These are phyloP conservation scores for Latrodectus hesperus DNA, from an alignment of 2,888 invertebrate genomes.

Conservation along the genomic window DNA sequence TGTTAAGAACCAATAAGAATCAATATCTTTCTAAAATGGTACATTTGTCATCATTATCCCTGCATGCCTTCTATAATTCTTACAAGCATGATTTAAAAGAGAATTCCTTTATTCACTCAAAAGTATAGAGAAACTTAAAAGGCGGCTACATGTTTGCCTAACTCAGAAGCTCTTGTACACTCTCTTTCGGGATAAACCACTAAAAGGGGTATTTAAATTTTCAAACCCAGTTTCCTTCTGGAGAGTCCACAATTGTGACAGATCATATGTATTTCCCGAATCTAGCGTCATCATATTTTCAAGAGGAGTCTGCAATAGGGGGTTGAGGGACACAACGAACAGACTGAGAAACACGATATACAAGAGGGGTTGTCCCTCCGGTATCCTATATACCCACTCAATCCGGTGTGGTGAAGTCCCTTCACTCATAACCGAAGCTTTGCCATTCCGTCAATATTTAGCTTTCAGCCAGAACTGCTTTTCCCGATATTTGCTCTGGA, in stretches of 20 bases:
- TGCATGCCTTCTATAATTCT: too few relatives aligned
- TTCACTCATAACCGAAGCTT: constrained; percentile 47
- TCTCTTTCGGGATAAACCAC: constrained; percentile 1
- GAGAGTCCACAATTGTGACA: constrained; percentile 54
- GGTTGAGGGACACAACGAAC: background rate
- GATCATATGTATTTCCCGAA: constrained; percentile 44
- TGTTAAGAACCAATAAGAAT: too few relatives aligned
- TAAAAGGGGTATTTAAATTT: constrained; percentile 67
- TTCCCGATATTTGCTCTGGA: constrained; percentile 41
- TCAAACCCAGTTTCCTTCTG: constrained; percentile 37
- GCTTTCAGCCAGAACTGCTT: constrained; percentile 43
- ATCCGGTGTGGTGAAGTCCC: constrained; percentile 25
- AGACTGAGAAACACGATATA: constrained; percentile 32
- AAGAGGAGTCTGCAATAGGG: constrained; percentile 3
- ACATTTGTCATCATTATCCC: too few relatives aligned
- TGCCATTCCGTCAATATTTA: constrained; percentile 63
- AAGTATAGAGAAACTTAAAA: too few relatives aligned
- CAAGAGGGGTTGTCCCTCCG: constrained; percentile 27
- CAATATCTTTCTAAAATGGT: too few relatives aligned
- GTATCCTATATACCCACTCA: constrained; percentile 50
- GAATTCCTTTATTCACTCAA: too few relatives aligned
- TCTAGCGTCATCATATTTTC: constrained; percentile 52
- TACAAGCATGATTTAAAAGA: too few relatives aligned
- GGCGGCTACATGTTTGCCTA: too few relatives aligned
- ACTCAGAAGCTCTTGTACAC: too few relatives aligned